A percentile compares a stretch with the other conserved stretches of the same genome.
These are phyloP conservation scores for Corythoichthys haematopterus DNA, from an alignment of 2,113 vertebrate genomes.

Conservation along the genomic window DNA sequence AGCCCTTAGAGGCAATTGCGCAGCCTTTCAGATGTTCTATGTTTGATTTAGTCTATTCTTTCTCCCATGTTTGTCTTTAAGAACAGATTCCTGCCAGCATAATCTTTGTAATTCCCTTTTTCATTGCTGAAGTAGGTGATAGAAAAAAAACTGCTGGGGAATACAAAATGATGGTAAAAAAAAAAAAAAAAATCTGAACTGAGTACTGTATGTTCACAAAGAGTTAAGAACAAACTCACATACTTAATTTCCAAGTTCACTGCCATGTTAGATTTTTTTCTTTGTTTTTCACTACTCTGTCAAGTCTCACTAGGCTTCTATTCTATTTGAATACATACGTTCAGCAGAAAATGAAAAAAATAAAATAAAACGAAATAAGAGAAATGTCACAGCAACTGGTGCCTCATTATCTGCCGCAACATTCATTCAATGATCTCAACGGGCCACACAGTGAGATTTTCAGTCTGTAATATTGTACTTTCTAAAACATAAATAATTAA, in stretches of 20 bases:
- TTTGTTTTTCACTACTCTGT: too few species aligned
- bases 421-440: neutral
- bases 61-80: neutral
- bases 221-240: neutral
- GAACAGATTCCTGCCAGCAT: neutral
- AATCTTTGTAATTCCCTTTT: neutral
- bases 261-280: too few species aligned
- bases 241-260: neutral
- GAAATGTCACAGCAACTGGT: neutral
- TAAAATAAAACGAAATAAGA: neutral
- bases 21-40: neutral
- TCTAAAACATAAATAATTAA: too few species aligned
- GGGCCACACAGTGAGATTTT: too few species aligned
- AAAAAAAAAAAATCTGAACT: neutral
- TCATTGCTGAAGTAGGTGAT: neutral
- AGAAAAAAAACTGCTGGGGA: neutral
- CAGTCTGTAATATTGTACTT: too few species aligned
- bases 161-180: neutral
- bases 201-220: neutral
- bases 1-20: neutral
- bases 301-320: neutral
- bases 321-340: neutral
- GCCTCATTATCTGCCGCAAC: too few species aligned
- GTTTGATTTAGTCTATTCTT: neutral
- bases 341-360: neutral